Evolutionary conservation across 2,113 vertebrate species (phyloP).

Genomic region (Ammodytes marinus): DNA sequence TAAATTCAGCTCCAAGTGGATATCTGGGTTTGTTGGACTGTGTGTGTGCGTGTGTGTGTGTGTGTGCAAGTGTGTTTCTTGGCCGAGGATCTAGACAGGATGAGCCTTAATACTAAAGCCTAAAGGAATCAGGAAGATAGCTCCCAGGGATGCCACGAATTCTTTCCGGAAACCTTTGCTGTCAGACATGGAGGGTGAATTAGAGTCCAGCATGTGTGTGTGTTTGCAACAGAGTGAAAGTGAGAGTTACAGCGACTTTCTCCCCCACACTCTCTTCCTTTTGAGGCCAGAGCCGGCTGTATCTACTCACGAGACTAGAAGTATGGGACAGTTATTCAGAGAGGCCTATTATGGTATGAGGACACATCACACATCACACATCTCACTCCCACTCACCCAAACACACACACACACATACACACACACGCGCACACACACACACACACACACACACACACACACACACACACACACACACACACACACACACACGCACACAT

Average conservation of each 20-base stretch:
- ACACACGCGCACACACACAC: constrained; percentile 44
- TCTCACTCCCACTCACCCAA: constrained; percentile 56
- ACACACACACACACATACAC: constrained; percentile 47
- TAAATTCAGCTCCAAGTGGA: constrained; percentile 67
- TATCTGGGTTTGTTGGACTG: constrained; percentile 39
- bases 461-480: constrained; percentile 46
- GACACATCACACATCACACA: constrained; percentile 68
- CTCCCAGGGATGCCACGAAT: constrained; percentile 74
- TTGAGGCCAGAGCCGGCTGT: constrained; percentile 70
- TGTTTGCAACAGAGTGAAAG: constrained; percentile 52
- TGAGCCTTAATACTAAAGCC: constrained; percentile 67
- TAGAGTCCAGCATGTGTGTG: constrained; percentile 49
- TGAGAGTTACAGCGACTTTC: constrained; percentile 58
- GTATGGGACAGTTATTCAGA: constrained; percentile 73
- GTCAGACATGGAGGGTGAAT: constrained; percentile 74
- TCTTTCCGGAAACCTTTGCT: constrained; percentile 77
- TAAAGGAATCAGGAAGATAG: constrained; percentile 78
- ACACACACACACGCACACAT: constrained; percentile 57
- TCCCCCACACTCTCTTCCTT: constrained; percentile 66
- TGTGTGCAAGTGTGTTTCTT: constrained; percentile 56
- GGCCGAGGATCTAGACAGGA: constrained; percentile 71
- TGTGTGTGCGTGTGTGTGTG: background rate
- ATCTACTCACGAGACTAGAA: constrained; percentile 75
- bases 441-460: constrained; percentile 51
- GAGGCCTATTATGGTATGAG: constrained; percentile 83